phyloP scores from a whole-genome alignment of 2,113 vertebrate genomes.

The Pardalotus punctatus region DNA sequence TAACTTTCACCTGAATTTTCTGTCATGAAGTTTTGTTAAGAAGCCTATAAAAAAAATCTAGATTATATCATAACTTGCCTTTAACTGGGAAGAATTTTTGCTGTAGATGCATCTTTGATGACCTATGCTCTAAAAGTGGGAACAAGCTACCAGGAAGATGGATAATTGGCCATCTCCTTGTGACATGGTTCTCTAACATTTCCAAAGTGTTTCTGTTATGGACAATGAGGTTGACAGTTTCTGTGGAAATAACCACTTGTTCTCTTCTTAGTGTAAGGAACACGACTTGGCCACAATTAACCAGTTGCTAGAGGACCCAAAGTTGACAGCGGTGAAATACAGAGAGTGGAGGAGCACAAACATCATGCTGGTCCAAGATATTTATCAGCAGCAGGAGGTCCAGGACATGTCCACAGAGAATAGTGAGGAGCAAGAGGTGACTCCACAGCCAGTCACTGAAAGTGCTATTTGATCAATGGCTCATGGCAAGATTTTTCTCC shows the following conservation, averaged over 20 bases:
- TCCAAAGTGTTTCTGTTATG: not conserved
- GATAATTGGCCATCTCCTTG: not conserved
- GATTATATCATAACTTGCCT: not conserved
- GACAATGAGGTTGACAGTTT: not conserved
- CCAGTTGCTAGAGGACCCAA: constrained; percentile 82
- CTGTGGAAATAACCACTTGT: not conserved
- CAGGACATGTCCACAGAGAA: constrained; percentile 36
- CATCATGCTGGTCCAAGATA: constrained; percentile 84
- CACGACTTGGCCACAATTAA: constrained; percentile 89
- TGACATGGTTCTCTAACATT: not conserved
- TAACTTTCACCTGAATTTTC: not conserved
- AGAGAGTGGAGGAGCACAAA: constrained; percentile 90
- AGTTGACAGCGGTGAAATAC: constrained; percentile 85
- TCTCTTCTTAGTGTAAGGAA: constrained; percentile 86
- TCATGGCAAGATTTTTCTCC: not conserved
- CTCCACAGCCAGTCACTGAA: constrained; percentile 39
- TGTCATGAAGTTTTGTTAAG: not conserved
- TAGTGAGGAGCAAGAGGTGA: constrained; percentile 3
- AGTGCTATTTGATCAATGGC: constrained; percentile 56
- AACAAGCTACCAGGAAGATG: not conserved
- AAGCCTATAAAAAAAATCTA: not conserved
- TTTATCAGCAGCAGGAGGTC: constrained; percentile 66
- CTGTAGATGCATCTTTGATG: not conserved
- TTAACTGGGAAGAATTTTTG: not conserved
- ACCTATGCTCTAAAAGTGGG: not conserved